Conservation (phyloP, 2,113 vertebrate species). For the Zeus faber region DNA sequence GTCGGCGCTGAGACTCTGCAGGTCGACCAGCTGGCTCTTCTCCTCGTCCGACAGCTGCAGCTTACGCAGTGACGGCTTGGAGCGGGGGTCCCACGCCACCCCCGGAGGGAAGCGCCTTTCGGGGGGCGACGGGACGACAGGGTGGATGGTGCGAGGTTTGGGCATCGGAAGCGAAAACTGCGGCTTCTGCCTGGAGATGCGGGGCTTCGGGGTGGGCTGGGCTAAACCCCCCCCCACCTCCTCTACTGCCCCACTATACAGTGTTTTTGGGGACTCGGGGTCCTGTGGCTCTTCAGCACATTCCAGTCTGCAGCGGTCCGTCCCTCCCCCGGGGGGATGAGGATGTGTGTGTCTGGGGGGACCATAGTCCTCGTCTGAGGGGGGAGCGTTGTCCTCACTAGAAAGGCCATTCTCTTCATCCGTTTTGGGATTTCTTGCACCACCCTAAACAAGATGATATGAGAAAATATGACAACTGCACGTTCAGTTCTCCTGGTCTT, state of each 20-base stretch:
- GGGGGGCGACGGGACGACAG: background rate
- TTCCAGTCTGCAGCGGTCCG: conserved; percentile 5
- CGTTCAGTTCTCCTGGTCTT: background rate
- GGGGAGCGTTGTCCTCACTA: conserved; percentile 42
- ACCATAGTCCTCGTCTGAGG: conserved; percentile 47
- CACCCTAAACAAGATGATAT: conserved; percentile 16
- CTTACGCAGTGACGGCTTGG: conserved; percentile 63
- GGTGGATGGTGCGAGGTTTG: conserved; percentile 62
- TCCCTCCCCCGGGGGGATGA: conserved; percentile 1
- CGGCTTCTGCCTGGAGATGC: conserved; percentile 37
- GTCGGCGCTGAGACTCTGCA: conserved; percentile 75
- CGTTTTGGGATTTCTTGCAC: background rate
- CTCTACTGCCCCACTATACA: background rate
- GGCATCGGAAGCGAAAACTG: conserved; percentile 46
- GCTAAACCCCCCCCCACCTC: conserved; percentile 5
- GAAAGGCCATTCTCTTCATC: conserved; percentile 32
- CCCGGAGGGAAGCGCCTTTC: background rate
- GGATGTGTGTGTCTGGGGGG: background rate
- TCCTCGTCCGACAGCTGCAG: conserved; percentile 73
- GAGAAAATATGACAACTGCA: background rate
- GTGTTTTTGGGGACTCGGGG: background rate
- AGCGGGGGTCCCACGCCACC: conserved; percentile 39
- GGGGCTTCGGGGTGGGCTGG: conserved; percentile 67
- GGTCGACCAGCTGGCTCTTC: conserved; percentile 75
- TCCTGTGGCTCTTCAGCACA: conserved; percentile 17